Conservation (phyloP, 2,797 vertebrate genomes). For the Hemitrygon akajei region DNA sequence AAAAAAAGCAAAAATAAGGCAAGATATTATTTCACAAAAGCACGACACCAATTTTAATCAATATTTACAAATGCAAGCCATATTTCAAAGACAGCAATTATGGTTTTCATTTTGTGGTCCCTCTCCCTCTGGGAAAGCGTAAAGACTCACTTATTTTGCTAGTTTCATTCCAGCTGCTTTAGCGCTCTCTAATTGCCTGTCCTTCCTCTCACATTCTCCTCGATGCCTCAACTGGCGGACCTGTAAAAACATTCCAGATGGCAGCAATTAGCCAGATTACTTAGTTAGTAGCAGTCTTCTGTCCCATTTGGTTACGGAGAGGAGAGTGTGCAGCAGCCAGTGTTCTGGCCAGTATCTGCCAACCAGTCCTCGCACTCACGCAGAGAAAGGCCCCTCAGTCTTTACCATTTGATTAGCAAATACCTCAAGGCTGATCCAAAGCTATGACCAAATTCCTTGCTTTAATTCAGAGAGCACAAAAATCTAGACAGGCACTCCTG, state of each 20-base stretch:
- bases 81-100: not conserved
- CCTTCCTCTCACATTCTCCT: not conserved
- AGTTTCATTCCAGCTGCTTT: not conserved
- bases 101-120: not conserved
- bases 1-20: not conserved
- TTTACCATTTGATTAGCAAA: not conserved
- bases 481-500: too few species aligned
- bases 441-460: not conserved
- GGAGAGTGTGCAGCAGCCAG: not conserved
- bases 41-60: constrained; percentile 5
- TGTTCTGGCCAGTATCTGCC: not conserved
- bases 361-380: not conserved
- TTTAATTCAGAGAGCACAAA: not conserved
- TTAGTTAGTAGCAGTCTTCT: constrained; percentile 30
- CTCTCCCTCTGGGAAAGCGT: not conserved
- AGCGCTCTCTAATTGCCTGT: not conserved
- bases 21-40: not conserved
- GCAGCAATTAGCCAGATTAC: constrained; percentile 31
- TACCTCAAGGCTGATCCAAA: too few species aligned
- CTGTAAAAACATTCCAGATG: constrained; percentile 24
- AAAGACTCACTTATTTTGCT: not conserved
- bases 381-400: too few species aligned
- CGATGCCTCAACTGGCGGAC: not conserved
- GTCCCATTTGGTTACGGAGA: constrained; percentile 15
- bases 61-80: not conserved